Base-by-base conservation (phyloP, 2,113 vertebrate species). In the Catagonus wagneri region DNA sequence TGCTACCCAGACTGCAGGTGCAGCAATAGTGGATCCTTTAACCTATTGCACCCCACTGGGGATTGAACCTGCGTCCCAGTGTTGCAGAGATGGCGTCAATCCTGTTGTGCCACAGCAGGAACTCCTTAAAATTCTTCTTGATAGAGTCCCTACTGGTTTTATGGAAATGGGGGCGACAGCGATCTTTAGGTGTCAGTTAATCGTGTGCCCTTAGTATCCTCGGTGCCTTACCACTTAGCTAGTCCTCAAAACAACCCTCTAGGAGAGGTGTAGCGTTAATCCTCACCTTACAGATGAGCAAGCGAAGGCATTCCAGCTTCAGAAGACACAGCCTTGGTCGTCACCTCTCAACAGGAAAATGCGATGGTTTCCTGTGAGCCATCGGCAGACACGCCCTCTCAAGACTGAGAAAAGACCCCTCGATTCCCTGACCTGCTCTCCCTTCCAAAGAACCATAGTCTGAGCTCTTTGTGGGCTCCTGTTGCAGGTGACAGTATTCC, bases 281-380 rank as follows among this genome's bases (percentile, higher is more conserved):
- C 29, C 22, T n/a, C 2, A 36, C 25, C 50, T 63, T 34, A 65
- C 9, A 36, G 50, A 39, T 32, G 25, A 81, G 74, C 3, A 63
- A 78, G 83, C 25, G 12, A 76, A 68, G 32, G 61, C 27, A 9
- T 2, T 19, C 19, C 12, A 58, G 7, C 9, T 39, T n/a, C 69
- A 54, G 27, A 76, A 27, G 34, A 3, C 23, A 8, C 1, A 10
- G 8, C 12, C 60, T 1, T 1, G 0, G 6, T 22, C 54, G 5
- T 13, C 9, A 13, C 1, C 39, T 44, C 71, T 63, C 5, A 1
- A 1, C 2, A 36, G 17, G 60, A 27, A 83, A 12, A 6, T 11
- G 20, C 7, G 32, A 32, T 39, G 27, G 32, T 56, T 60, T 74
- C 32, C 13, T 54, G 44, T 6, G 44, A 44, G 44, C 44, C 44